Percentiles rank a stretch among this genome's conserved stretches.
Evolutionary conservation across 2,113 vertebrate species (phyloP).

Genomic region (Cyprinodon brontotheroides): DNA sequence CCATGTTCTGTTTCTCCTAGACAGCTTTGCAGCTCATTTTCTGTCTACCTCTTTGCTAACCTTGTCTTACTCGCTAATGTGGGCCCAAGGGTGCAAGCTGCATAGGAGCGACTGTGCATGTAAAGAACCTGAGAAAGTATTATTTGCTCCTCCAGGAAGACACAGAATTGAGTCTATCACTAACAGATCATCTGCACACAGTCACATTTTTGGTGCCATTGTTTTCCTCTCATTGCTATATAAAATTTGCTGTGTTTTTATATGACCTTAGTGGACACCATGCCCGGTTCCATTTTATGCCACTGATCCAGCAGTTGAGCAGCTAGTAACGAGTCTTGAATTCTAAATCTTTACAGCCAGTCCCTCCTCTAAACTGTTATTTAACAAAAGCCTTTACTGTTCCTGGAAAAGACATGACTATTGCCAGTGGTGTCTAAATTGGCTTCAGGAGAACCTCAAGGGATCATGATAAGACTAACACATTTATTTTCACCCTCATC

Average conservation of each 20-base stretch:
- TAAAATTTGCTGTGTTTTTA: conserved; percentile 39
- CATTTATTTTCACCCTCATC: conserved; percentile 26
- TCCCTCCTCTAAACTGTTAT: neutral
- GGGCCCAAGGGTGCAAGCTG: conserved; percentile 51
- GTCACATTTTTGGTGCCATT: conserved; percentile 10
- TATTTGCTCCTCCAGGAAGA: conserved; percentile 20
- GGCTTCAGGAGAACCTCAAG: conserved; percentile 20
- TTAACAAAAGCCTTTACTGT: conserved; percentile 27
- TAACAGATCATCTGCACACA: conserved; percentile 11
- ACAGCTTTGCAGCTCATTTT: conserved; percentile 58
- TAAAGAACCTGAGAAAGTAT: conserved; percentile 34
- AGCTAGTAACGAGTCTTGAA: conserved; percentile 7
- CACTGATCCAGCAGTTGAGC: conserved; percentile 15
- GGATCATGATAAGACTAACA: conserved; percentile 20
- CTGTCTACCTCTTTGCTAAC: conserved; percentile 59
- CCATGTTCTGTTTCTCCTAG: conserved; percentile 69
- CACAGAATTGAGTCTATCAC: conserved; percentile 17
- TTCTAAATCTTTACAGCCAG: conserved; percentile 16
- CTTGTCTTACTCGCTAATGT: conserved; percentile 67
- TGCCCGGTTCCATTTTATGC: conserved; percentile 13
- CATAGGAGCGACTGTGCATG: conserved; percentile 34
- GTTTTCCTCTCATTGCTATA: conserved; percentile 34
- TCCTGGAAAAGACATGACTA: conserved; percentile 28
- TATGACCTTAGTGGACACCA: conserved; percentile 20
- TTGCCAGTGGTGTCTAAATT: conserved; percentile 15